Conservation (phyloP, 2,797 vertebrate species). For the Micropoecilia bifurca region DNA sequence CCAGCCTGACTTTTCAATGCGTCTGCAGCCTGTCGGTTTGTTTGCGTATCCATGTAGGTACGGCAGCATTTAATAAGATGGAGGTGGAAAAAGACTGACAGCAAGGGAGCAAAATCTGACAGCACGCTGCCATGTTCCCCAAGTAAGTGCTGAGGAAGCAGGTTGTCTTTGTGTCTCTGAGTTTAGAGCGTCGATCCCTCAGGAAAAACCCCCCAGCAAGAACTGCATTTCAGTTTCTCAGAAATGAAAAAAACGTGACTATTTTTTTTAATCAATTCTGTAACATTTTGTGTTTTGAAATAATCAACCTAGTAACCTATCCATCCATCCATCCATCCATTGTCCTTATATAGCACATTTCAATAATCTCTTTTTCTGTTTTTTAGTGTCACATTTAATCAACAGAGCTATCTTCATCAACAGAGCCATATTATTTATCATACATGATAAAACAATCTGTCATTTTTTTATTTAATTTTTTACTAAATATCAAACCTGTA, state of each 20-base stretch:
- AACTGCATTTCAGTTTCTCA: constrained; percentile 38
- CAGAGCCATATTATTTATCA: background rate
- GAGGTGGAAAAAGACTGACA: constrained; percentile 42
- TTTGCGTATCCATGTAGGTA: background rate
- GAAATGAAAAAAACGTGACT: constrained; percentile 17
- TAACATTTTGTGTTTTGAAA: constrained; percentile 13
- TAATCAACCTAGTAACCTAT: background rate
- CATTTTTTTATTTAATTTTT: background rate
- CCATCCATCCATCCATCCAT: too few relatives aligned
- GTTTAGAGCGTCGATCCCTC: constrained; percentile 10
- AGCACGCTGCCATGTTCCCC: constrained; percentile 16
- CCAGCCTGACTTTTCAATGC: background rate
- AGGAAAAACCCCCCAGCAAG: constrained; percentile 27
- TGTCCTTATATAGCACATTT: too few relatives aligned
- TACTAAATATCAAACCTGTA: background rate
- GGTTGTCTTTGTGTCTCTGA: constrained; percentile 7
- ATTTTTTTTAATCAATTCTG: background rate
- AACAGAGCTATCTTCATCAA: too few relatives aligned
- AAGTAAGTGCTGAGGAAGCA: constrained; percentile 36
- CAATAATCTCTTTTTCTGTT: constrained; percentile 6
- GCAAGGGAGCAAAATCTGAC: constrained; percentile 33
- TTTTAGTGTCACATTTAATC: constrained; percentile 16
- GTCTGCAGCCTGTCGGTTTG: background rate
- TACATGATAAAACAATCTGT: background rate
- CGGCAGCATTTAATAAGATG: constrained; percentile 16